Evolutionary conservation across 2,113 vertebrate genomes (phyloP).

Genomic region (Sula dactylatra): DNA sequence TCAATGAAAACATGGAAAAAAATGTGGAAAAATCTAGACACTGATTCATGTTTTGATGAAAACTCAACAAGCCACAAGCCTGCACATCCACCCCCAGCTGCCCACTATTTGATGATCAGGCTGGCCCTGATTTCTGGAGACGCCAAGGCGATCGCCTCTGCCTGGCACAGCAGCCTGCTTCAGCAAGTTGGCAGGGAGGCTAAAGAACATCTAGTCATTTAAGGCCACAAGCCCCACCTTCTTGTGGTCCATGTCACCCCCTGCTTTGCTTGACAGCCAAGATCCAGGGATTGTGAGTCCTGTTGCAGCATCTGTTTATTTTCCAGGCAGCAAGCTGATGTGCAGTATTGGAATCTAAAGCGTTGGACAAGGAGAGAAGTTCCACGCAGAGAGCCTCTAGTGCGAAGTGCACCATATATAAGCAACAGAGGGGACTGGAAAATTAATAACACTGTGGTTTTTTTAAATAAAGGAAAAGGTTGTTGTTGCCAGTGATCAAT

Average conservation of each 20-base stretch:
- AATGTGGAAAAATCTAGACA: not conserved
- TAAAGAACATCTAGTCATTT: rapidly evolving
- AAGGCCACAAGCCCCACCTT: not conserved
- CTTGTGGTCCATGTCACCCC: not conserved
- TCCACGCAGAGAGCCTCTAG: not conserved
- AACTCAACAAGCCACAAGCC: not conserved
- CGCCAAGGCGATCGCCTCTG: not conserved
- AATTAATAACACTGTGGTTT: not conserved
- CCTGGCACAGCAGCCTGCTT: not conserved
- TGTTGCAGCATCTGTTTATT: not conserved
- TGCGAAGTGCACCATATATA: not conserved
- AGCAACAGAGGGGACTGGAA: not conserved
- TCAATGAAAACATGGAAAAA: not conserved
- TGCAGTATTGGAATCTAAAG: not conserved
- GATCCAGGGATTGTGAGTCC: not conserved
- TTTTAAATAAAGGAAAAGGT: not conserved
- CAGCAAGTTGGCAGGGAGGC: not conserved
- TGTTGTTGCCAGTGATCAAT: not conserved
- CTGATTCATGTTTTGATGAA: not conserved
- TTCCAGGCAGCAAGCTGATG: not conserved
- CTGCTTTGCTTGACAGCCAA: not conserved
- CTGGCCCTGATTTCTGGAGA: not conserved
- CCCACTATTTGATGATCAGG: not conserved
- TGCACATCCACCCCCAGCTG: not conserved
- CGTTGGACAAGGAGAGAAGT: not conserved